Evolutionary conservation across 2,113 vertebrate genomes (phyloP).

Genomic region (Lepus americanus): DNA sequence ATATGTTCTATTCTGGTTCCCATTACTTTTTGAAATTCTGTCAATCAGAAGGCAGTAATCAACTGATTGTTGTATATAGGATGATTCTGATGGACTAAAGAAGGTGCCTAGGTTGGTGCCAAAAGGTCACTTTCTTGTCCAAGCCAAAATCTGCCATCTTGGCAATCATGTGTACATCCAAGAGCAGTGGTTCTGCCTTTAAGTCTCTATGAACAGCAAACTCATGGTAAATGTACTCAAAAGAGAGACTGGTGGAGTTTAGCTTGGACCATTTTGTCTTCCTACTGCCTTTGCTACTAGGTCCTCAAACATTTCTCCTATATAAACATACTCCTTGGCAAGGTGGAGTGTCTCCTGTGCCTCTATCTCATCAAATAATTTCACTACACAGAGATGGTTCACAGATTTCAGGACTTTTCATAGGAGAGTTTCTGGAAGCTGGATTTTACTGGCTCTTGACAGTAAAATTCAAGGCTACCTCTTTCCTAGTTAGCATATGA

Average conservation of each 20-base stretch:
- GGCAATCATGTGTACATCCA: background rate
- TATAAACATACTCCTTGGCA: background rate
- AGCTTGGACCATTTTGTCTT: background rate
- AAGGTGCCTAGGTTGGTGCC: background rate
- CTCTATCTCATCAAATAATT: background rate
- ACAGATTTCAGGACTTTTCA: background rate
- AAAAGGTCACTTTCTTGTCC: background rate
- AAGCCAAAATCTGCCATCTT: background rate
- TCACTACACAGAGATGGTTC: background rate
- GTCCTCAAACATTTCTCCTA: background rate
- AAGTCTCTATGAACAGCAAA: background rate
- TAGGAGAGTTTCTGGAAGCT: background rate
- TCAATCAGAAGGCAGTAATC: constrained; percentile 90
- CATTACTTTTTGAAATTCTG: constrained; percentile 88
- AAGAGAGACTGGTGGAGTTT: background rate
- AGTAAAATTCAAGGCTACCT: background rate
- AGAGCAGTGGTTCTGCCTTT: background rate
- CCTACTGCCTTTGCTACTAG: background rate
- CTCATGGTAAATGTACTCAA: background rate
- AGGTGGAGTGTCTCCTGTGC: background rate
- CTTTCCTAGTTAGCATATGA: background rate
- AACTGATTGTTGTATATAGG: constrained; percentile 90
- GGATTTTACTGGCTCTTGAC: background rate
- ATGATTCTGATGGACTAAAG: constrained; percentile 82
- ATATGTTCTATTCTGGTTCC: background rate